Base-by-base conservation (phyloP, 2,113 vertebrate species). In the Lepus americanus region DNA sequence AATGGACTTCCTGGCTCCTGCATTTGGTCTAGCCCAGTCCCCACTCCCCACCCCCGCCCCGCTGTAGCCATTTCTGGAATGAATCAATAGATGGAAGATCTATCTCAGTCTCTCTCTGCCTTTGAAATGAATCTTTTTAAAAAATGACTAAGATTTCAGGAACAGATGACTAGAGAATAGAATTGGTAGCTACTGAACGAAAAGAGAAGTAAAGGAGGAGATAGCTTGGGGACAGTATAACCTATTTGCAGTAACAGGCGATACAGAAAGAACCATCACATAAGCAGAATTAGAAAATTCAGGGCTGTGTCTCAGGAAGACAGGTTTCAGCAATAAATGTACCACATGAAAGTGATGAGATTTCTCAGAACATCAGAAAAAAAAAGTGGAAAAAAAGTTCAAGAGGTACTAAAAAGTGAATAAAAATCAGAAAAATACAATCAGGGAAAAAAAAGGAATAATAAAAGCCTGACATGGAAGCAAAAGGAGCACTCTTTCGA, bases 271-370 rank as follows among this genome's bases (percentile, higher is more conserved):
- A 88, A 89, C 23, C 76, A 22, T 29, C 36, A n/a, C 22, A 79
- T 31, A 77, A 85, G 6, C 27, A 80, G 51, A 85, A 95, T 77
- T 70, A 70, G 33, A 85, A 92, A 93, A 70, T 59, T 95, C 44
- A 77, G 51, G 23, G 69, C 33, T 76, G 3, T 51, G 63, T 78
- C 55, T 90, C 31, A 87, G 44, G 44, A 73, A 74, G 72, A 92
- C 11, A 90, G 19, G 61, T 78, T 39, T 92, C n/a, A 44, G 23
- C 19, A 82, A 44, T 44, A 44, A 44, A 7, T 44, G 44, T 44
- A 44, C 44, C 1, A 44, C 44, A 67, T 39, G 13, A 89, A 96
- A 92, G 85, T 22, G 13, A 25, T 76, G 29, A 70, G 29, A 61
- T 87, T 73, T 94, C 22, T 83, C 39, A 83, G 44, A 55, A 80